Evolutionary conservation across 2,888 invertebrate genomes (phyloP).

Genomic region (Serripes groenlandicus): DNA sequence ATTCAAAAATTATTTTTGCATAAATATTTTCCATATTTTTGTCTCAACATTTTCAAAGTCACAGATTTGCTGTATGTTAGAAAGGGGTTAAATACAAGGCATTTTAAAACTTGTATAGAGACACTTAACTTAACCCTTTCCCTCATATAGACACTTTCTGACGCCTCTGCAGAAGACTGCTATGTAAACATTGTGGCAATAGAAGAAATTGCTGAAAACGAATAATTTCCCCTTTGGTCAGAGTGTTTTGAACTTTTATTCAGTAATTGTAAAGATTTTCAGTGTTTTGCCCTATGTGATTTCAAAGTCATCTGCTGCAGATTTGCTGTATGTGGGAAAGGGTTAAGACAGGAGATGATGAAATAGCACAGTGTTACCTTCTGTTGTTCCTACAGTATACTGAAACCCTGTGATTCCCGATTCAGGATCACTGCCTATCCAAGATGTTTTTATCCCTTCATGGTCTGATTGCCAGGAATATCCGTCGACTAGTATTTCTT

Average conservation of each 20-base stretch:
- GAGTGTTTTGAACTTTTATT: background rate
- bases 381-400: slow-evolving; percentile 70
- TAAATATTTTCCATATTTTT: too few species aligned
- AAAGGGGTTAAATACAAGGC: too few species aligned
- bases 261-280: background rate
- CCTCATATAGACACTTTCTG: too few species aligned
- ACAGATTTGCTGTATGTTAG: too few species aligned
- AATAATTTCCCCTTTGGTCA: background rate
- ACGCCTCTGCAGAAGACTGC: too few species aligned
- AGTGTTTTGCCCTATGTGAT: background rate
- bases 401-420: slow-evolving; percentile 62
- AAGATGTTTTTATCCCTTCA: slow-evolving; percentile 71
- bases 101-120: too few species aligned
- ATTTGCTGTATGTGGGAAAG: background rate
- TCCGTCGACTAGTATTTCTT: slow-evolving; percentile 68
- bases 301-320: background rate
- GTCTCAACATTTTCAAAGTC: too few species aligned
- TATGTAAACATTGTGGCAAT: background rate
- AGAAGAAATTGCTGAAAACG: background rate
- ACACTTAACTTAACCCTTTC: too few species aligned
- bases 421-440: slow-evolving; percentile 70
- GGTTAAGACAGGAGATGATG: background rate
- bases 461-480: slow-evolving; percentile 70
- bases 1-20: too few species aligned
- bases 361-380: slow-evolving; percentile 50